These are phyloP conservation scores for Antheraea pernyi DNA, from an alignment of 1,140 invertebrate species.

Conservation along the genomic window DNA sequence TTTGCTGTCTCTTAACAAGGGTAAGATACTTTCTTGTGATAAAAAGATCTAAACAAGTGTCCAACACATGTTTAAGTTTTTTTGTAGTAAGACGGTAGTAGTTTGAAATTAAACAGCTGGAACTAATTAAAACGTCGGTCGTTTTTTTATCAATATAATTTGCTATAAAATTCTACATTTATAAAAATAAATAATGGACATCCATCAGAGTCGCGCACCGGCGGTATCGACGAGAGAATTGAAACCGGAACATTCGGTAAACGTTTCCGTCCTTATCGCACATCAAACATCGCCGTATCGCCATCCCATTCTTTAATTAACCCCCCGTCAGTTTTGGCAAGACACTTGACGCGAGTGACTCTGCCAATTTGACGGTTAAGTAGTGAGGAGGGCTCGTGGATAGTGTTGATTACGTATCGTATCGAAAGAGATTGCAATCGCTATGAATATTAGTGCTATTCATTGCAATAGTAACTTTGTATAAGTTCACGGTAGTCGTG, in stretches of 20 bases:
- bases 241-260: slow-evolving; percentile 21
- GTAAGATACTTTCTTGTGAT: no score
- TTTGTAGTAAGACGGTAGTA: no score
- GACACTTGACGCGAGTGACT: slow-evolving; percentile 56
- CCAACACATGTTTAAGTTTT: no score
- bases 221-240: slow-evolving; percentile 31
- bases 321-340: slow-evolving; percentile 52
- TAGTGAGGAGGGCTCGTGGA: slow-evolving; percentile 31
- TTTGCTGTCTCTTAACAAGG: no score
- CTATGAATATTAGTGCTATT: slow-evolving; percentile 13
- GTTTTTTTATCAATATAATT: neutral
- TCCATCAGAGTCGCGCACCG: slow-evolving; percentile 1
- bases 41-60: no score
- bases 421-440: neutral
- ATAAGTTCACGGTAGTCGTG: no score
- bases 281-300: slow-evolving; percentile 15
- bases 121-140: no score
- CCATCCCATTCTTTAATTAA: slow-evolving; percentile 60
- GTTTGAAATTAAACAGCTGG: no score
- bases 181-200: neutral
- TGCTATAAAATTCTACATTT: neutral
- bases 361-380: slow-evolving; percentile 57
- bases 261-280: slow-evolving; percentile 20
- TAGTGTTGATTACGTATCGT: neutral
- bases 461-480: no score